Evolutionary conservation across 2,888 invertebrate genomes (phyloP).

Genomic region (Melitaea athalia): DNA sequence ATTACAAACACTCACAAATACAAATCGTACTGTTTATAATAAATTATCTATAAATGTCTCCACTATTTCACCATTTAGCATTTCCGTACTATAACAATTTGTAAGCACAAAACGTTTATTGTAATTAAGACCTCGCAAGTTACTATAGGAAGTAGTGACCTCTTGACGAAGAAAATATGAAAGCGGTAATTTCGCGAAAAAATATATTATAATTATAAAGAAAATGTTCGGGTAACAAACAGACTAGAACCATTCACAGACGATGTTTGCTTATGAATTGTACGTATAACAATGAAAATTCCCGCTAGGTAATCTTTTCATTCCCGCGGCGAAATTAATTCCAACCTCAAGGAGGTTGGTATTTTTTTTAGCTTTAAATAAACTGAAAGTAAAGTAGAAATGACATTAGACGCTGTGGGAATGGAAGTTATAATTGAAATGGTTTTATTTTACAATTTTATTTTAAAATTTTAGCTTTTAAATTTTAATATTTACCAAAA

Average conservation of each 20-base stretch:
- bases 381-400: constrained; percentile 1
- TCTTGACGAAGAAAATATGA: neutral
- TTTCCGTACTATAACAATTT: too few relatives aligned
- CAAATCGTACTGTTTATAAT: too few relatives aligned
- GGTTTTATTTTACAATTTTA: neutral
- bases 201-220: constrained; percentile 22
- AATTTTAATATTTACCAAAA: too few relatives aligned
- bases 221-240: constrained; percentile 18
- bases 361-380: constrained; percentile 25
- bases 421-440: neutral
- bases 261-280: constrained; percentile 35
- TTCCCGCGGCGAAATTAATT: constrained; percentile 38
- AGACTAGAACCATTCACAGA: constrained; percentile 18
- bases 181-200: constrained; percentile 9
- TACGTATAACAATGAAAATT: constrained; percentile 31
- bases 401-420: neutral
- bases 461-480: too few relatives aligned
- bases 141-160: neutral
- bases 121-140: neutral
- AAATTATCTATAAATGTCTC: too few relatives aligned
- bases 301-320: constrained; percentile 38
- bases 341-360: constrained; percentile 28
- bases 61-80: too few relatives aligned
- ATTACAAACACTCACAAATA: too few relatives aligned
- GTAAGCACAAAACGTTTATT: neutral